Evolutionary conservation across 2,888 invertebrate genomes (phyloP), one percentile per base, ranked within the genome.

Genomic region (Thyatira batis): DNA sequence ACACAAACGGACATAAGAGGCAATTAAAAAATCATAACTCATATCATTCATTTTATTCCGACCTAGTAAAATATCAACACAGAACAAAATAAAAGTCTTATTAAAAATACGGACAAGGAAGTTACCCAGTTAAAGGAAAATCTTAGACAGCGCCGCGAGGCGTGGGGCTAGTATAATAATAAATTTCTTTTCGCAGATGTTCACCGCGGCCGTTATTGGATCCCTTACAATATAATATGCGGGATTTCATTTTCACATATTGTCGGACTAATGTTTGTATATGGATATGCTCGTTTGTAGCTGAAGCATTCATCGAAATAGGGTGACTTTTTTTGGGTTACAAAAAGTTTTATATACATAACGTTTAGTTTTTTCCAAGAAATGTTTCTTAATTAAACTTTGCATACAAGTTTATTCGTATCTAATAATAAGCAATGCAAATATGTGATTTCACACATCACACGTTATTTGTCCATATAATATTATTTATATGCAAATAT

Each of bases 131-230:
- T 11, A 39, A 13, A 28, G 17, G 44, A 23, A 54, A 49, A 49
- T 51, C 13, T 28, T 27, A 20, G 20, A 25, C 27, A 25, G 27
- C 25, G 20, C 48, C 48, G 48, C 48, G 25, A 48, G 27, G 46
- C 25, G 17, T 46, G 17, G 9, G 25, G 46, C 46, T 48, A 48
- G 48, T 48, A 54, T 51, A 21, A 66, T 81, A 84, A 87, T 87
- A 87, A 85, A 85, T 87, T 87, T 83, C 76, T 77, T 80, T 69
- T 66, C 82, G 75, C 88, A 88, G 85, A 86, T 88, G 87, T 84
- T 83, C 72, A 78, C 67, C 63, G 61, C 58, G 71, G 74, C 77
- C 73, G 77, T 85, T 88, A 88, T 88, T 86, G 87, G 81, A 85
- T 87, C 83, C 84, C 78, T 78, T 74, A 80, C 77, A 78, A 80